Base-by-base conservation (phyloP, 2,113 vertebrate genomes). In the Scolopax mira region DNA sequence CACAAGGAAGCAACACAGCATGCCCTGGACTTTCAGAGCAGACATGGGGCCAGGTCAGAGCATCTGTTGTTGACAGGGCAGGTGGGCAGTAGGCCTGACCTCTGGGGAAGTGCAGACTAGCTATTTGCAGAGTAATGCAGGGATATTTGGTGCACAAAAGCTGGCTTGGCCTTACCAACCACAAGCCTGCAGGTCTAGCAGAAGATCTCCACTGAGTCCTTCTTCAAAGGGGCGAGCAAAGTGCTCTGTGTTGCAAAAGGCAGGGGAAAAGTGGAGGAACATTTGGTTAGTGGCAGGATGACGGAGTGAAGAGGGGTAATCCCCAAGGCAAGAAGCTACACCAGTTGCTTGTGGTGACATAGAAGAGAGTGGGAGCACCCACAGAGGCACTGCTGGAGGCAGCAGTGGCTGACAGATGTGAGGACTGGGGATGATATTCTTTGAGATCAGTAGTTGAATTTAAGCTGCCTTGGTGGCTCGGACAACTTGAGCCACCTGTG, bases 11-110 rank as follows among this genome's bases (percentile, higher is more conserved):
- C 30, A 79, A 28, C 18, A 28, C 0, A 5, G 41, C 52, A 39
- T 1, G 0, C n/a, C 57, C 28, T 13, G 71, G 27, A 44, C 49
- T 89, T 75, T 72, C 39, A 71, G 28, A 88, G 82, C 37, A 78
- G 64, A 33, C 25, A 19, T 0, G 0, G 16, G 54, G 46, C 42
- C 69, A 58, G 3, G 1, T 51, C 71, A 78, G n/a, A 42, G 42
- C 1, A 1, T 25, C 54, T 65, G 60, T 6, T 14, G 1, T 8
- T 71, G 51, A 35, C 12, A 88, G 18, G n/a, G 37, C 11, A 55
- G 49, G 39, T 58, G 27, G 35, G 55, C 64, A 67, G 75, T 1
- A 3, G 16, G 39, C 35, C 37, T 49, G 79, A 67, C 18, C 19
- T 70, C 67, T 55, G 19, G 8, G 23, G 52, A 86, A 70, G 18